Evolutionary conservation across 1,140 invertebrate genomes (phyloP), one percentile per base, ranked within the genome.

Genomic region (Solen grandis): DNA sequence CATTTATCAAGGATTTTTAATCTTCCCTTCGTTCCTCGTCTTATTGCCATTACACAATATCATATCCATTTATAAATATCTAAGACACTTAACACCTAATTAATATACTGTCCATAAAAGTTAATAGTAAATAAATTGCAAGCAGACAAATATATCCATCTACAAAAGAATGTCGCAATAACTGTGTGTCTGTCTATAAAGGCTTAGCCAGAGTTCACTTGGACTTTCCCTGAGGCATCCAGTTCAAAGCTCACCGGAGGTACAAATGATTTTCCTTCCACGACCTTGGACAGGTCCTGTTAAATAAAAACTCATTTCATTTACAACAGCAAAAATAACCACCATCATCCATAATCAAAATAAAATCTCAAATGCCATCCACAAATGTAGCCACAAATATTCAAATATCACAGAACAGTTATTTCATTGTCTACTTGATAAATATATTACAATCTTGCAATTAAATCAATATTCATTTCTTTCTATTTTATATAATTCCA

Each of bases 281-380:
- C 85, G 25, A 85, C 2, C 13, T 72, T 54, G 13, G 86, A 84
- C 59, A 89, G 78, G 54, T 74, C 87, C 88, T 89, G 83, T 72
- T 82, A 83, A 52, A 69, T 52, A 76, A 19, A 60, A 81, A 59
- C 13, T 73, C n/a, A 41, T 22, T 33, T 35, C 29, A 27, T 25
- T 14, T 46, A 22, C 14, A 33, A 25, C 14, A 19, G 16, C 25
- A 0, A 22, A 13, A 33, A 27, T 16, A 55, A 29, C 4, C 2
- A 38, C 38, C 4, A 3, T n/a, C 14, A 1, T 36, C 2, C 41
- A 41, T 52, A 52, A 35, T n/a, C 27, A 41, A 14, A 29, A 36
- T 16, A 31, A 27, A 50, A 22, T 27, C 27, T 63, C 16, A 73
- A 13, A 68, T n/a, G n/a, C 36, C 50, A 14, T 65, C 14, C 3